Evolutionary conservation across 2,888 invertebrate genomes (phyloP).

Genomic region (Ormyrus thymus): DNA sequence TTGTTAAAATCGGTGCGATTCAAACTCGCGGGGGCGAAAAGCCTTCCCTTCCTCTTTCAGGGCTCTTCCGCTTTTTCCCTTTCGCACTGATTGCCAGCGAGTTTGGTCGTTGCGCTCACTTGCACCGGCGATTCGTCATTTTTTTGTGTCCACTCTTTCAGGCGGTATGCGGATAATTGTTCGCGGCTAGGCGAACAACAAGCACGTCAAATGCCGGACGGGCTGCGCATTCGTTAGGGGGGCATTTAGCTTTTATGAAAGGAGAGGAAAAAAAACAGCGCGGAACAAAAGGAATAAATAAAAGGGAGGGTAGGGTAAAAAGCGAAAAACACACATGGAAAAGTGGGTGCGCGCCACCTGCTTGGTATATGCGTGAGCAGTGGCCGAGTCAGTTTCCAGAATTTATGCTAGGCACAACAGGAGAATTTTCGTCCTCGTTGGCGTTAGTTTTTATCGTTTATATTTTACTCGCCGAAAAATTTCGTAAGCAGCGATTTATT

Average conservation of each 20-base stretch:
- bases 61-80: not conserved
- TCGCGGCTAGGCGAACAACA: slow-evolving; percentile 61
- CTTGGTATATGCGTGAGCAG: slow-evolving; percentile 37
- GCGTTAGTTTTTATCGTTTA: slow-evolving; percentile 51
- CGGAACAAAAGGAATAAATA: slow-evolving; percentile 54
- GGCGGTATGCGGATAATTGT: slow-evolving; percentile 62
- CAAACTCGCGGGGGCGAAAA: not conserved
- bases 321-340: not conserved
- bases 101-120: slow-evolving; percentile 47
- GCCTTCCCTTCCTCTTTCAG: not conserved
- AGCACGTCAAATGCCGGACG: slow-evolving; percentile 64
- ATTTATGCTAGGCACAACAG: slow-evolving; percentile 50
- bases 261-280: slow-evolving; percentile 7
- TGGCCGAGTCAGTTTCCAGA: slow-evolving; percentile 54
- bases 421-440: slow-evolving; percentile 53
- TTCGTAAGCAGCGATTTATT: slow-evolving; percentile 53
- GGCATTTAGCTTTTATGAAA: slow-evolving; percentile 59
- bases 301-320: not conserved
- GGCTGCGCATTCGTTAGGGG: slow-evolving; percentile 64
- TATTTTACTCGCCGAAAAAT: slow-evolving; percentile 46
- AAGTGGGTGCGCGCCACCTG: slow-evolving; percentile 23
- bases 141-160: slow-evolving; percentile 52
- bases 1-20: slow-evolving; percentile 9
- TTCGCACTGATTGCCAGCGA: not conserved
- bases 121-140: slow-evolving; percentile 62